Percentiles rank a stretch among this genome's conserved stretches.
Conservation (phyloP, 2,113 vertebrate genomes). For the Phrynocephalus versicolor region DNA sequence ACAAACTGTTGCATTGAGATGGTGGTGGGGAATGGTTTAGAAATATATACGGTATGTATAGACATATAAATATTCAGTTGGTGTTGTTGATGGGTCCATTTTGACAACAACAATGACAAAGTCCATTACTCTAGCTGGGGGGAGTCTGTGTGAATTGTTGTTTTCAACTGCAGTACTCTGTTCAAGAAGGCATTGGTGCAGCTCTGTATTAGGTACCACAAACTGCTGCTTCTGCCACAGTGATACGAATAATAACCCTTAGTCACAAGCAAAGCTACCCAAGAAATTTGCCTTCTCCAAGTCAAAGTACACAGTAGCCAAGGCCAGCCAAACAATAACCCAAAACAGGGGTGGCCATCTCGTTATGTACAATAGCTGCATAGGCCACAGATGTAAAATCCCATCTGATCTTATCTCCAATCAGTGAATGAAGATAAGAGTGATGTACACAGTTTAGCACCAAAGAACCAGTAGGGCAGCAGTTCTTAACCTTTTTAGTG, state of each 20-base stretch:
- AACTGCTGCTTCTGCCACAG: background rate
- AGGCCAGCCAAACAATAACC: background rate
- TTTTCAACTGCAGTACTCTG: background rate
- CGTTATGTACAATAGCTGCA: too few species aligned
- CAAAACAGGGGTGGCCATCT: too few species aligned
- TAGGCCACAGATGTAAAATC: too few species aligned
- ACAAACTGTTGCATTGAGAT: slow-evolving; percentile 73
- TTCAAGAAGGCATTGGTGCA: background rate
- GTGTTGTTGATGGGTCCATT: slow-evolving; percentile 45
- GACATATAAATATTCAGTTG: background rate
- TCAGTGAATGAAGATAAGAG: too few species aligned
- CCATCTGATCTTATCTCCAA: too few species aligned
- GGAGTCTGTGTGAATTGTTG: background rate
- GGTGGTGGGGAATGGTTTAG: slow-evolving; percentile 49
- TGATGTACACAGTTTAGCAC: too few species aligned
- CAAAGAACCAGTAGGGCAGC: too few species aligned
- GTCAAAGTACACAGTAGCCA: background rate
- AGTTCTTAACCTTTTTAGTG: too few species aligned
- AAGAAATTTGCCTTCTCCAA: background rate
- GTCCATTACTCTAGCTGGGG: slow-evolving; percentile 51
- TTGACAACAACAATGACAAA: slow-evolving; percentile 45
- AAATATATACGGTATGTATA: slow-evolving; percentile 37
- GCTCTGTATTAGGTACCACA: background rate
- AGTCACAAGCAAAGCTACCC: background rate
- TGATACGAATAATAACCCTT: background rate